Conservation (phyloP, 2,888 invertebrate genomes). For the Ypsolopha sequella region DNA sequence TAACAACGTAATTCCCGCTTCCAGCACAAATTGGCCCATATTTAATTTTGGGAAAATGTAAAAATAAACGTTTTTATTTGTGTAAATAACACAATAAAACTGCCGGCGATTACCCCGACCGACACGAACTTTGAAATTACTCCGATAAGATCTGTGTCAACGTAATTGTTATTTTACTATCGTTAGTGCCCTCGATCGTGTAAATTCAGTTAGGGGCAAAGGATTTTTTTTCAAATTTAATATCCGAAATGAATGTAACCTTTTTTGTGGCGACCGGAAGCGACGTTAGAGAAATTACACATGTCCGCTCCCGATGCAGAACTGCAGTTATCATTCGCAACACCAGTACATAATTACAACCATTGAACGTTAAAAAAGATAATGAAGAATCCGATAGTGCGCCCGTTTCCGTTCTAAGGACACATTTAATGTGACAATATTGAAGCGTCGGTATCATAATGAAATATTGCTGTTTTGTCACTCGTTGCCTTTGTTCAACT, state of each 20-base stretch:
- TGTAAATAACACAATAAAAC: conserved; percentile 71
- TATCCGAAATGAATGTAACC: conserved; percentile 22
- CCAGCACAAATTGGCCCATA: conserved; percentile 56
- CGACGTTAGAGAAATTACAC: conserved; percentile 63
- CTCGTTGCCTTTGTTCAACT: neutral
- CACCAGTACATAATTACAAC: conserved; percentile 45
- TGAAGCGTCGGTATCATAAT: conserved; percentile 23
- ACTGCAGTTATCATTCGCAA: conserved; percentile 40
- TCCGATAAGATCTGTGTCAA: conserved; percentile 60
- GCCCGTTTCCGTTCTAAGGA: conserved; percentile 13
- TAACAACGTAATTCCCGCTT: conserved; percentile 51
- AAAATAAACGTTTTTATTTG: conserved; percentile 72
- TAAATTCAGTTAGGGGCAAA: conserved; percentile 64
- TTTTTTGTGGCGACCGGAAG: conserved; percentile 44
- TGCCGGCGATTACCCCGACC: conserved; percentile 43
- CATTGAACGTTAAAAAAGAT: conserved; percentile 17
- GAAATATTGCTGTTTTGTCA: conserved; percentile 17
- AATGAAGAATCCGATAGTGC: conserved; percentile 25
- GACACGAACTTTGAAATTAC: conserved; percentile 58
- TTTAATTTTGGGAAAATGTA: conserved; percentile 71
- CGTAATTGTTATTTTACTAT: conserved; percentile 64
- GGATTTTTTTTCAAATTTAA: conserved; percentile 50
- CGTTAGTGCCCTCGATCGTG: conserved; percentile 60
- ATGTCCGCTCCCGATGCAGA: conserved; percentile 38
- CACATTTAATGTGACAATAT: conserved; percentile 30